These are phyloP conservation scores for Thyatira batis DNA, from an alignment of 2,888 invertebrate genomes.

Conservation along the genomic window DNA sequence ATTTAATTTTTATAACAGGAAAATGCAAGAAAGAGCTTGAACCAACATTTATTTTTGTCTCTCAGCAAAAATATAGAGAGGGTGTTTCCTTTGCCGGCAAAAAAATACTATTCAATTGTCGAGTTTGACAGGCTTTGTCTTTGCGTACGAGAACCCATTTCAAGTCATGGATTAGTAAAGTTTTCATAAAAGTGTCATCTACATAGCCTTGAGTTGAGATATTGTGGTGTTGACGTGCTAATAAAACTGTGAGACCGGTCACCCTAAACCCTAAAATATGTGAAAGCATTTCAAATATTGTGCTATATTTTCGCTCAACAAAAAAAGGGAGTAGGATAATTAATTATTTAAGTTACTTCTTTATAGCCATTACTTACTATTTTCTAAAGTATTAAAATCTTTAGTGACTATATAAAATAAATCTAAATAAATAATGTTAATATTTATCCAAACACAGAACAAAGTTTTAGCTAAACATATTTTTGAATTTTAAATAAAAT, in stretches of 20 bases:
- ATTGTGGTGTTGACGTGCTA: neutral
- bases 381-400: no score
- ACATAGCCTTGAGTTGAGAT: constrained; percentile 11
- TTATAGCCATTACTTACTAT: no score
- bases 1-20: neutral
- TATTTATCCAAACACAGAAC: no score
- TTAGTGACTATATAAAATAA: no score
- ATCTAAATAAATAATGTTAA: no score
- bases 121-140: constrained; percentile 33
- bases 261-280: no score
- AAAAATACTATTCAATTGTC: constrained; percentile 23
- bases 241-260: neutral
- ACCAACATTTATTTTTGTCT: neutral
- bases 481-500: neutral
- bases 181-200: constrained; percentile 22
- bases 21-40: neutral
- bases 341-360: no score
- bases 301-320: no score
- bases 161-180: constrained; percentile 8
- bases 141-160: constrained; percentile 30
- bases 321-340: no score
- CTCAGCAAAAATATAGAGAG: neutral
- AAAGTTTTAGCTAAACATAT: no score
- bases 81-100: constrained; percentile 6
- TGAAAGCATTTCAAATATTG: no score